These are phyloP conservation scores for Drosophila triauraria DNA, from an alignment of 1,140 invertebrate genomes.

Conservation along the genomic window DNA sequence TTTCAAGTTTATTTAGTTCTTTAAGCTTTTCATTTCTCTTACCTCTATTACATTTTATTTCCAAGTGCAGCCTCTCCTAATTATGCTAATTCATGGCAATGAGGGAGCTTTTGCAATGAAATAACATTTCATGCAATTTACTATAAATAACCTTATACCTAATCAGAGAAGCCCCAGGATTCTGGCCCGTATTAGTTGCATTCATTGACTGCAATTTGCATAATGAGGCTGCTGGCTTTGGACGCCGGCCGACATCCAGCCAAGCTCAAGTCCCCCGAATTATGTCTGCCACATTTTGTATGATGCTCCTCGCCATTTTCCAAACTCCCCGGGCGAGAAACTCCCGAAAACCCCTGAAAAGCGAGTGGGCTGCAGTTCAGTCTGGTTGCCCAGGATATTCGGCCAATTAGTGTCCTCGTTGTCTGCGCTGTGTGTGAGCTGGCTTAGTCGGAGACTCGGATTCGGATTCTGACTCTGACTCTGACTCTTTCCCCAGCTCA, in stretches of 20 bases:
- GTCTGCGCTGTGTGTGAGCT: constrained; percentile 1
- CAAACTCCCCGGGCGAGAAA: constrained; percentile 4
- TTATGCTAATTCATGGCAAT: constrained; percentile 55
- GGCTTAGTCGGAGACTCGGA: constrained; percentile 1
- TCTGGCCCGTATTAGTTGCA: constrained; percentile 42
- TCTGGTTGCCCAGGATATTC: constrained; percentile 45
- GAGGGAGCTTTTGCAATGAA: constrained; percentile 7
- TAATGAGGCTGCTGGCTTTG: constrained; percentile 32
- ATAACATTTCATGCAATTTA: constrained; percentile 38
- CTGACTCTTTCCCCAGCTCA: background rate
- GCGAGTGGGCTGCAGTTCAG: constrained; percentile 7
- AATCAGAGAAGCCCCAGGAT: constrained; percentile 22
- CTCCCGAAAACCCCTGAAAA: constrained; percentile 5
- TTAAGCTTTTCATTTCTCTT: background rate
- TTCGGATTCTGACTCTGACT: background rate
- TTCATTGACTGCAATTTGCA: constrained; percentile 60
- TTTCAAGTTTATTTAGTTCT: background rate
- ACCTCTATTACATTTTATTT: background rate
- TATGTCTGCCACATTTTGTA: constrained; percentile 31
- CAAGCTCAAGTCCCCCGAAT: constrained; percentile 29
- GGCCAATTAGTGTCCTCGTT: constrained; percentile 47
- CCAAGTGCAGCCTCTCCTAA: constrained; percentile 35
- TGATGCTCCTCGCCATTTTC: constrained; percentile 34
- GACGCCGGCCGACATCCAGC: constrained; percentile 5
- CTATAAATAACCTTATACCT: constrained; percentile 56